phyloP scores from a whole-genome alignment of 2,113 vertebrate genomes.

The Corvus cornix region DNA sequence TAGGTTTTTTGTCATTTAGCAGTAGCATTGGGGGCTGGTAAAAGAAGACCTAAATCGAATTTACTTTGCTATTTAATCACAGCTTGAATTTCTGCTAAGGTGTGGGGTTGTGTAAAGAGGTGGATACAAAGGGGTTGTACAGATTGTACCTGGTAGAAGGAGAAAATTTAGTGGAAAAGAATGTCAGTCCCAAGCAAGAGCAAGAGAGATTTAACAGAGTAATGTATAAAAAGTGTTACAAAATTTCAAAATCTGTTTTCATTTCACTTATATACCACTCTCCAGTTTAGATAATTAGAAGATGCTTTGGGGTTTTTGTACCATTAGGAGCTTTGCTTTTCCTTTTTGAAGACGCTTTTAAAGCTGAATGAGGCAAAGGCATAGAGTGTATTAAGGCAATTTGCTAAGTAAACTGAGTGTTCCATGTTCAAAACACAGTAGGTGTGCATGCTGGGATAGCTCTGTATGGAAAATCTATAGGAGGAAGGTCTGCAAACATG shows the following conservation, averaged over 20 bases:
- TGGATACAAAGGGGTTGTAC: not conserved
- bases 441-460: not conserved
- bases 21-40: not conserved
- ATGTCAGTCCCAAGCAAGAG: not conserved
- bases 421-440: not conserved
- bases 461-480: not conserved
- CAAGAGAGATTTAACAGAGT: not conserved
- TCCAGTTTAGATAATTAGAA: not conserved
- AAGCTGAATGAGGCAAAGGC: not conserved
- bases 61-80: not conserved
- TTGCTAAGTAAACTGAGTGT: not conserved
- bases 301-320: not conserved
- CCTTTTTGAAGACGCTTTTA: not conserved
- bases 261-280: not conserved
- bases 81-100: not conserved
- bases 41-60: not conserved
- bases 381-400: not conserved
- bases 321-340: not conserved
- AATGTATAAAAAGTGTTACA: not conserved
- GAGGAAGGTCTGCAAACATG: not conserved
- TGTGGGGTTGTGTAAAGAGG: not conserved
- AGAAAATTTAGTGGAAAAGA: not conserved
- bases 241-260: not conserved
- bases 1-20: not conserved
- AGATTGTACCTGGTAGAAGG: not conserved